These are phyloP conservation scores for Macropus fuliginosus DNA, from an alignment of 2,797 vertebrate genomes.

Conservation along the genomic window DNA sequence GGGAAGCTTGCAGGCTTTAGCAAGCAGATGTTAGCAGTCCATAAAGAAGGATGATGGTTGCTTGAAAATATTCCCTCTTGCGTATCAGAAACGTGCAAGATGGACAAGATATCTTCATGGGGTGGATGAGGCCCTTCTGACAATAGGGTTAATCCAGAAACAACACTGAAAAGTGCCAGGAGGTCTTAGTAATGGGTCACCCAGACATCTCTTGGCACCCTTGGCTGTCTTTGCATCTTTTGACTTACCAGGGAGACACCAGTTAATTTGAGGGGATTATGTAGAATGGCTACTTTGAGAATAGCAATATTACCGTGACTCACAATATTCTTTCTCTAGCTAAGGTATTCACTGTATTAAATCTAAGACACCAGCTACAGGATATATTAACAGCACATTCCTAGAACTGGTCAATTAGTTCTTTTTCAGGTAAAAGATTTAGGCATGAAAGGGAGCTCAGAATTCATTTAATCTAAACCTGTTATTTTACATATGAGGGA, in stretches of 20 bases:
- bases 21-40: conserved; percentile 87
- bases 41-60: conserved; percentile 81
- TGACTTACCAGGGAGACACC: background rate
- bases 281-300: conserved; percentile 40
- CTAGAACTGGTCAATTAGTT: conserved; percentile 25
- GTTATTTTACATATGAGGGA: background rate
- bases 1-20: conserved; percentile 85
- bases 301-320: background rate
- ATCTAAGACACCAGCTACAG: background rate
- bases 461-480: background rate
- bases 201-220: background rate
- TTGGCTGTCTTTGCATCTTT: conserved; percentile 21
- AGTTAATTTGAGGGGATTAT: conserved; percentile 5
- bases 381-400: conserved; percentile 41
- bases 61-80: conserved; percentile 82
- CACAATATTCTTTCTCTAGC: background rate
- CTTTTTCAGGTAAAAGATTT: background rate
- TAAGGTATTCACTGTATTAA: conserved; percentile 32
- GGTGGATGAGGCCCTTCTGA: conserved; percentile 34
- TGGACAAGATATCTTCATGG: conserved; percentile 55
- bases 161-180: conserved; percentile 49
- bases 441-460: background rate
- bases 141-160: conserved; percentile 59
- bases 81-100: conserved; percentile 78
- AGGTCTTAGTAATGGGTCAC: conserved; percentile 28